Evolutionary conservation across 2,888 invertebrate species (phyloP).

Genomic region (Chaitophorus viminalis): DNA sequence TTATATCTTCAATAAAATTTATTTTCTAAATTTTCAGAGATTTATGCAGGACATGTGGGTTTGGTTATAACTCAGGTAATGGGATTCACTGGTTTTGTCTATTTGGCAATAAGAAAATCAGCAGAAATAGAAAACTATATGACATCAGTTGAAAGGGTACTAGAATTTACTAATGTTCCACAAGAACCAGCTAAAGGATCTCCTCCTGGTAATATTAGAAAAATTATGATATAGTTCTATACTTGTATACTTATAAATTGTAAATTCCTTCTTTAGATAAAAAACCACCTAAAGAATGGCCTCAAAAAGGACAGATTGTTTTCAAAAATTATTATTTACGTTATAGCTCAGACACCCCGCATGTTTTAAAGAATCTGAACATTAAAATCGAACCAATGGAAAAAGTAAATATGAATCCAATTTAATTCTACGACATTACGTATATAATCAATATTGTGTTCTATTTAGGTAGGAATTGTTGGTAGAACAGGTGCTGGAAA

Average conservation of each 20-base stretch:
- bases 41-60: constrained; percentile 77
- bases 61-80: constrained; percentile 84
- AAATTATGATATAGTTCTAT: constrained; percentile 18
- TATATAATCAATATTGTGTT: no score
- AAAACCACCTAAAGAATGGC: constrained; percentile 76
- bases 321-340: constrained; percentile 78
- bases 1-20: not conserved
- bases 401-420: no score
- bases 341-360: constrained; percentile 78
- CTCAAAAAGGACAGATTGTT: constrained; percentile 75
- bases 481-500: constrained; percentile 89
- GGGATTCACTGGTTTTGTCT: constrained; percentile 81
- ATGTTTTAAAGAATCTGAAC: constrained; percentile 79
- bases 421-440: no score
- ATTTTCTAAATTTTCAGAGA: constrained; percentile 42
- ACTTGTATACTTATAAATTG: not conserved
- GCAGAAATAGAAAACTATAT: constrained; percentile 88
- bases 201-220: constrained; percentile 64
- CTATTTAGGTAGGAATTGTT: constrained; percentile 82
- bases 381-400: constrained; percentile 74
- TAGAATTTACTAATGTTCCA: constrained; percentile 81
- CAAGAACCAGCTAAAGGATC: constrained; percentile 69
- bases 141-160: constrained; percentile 89
- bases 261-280: constrained; percentile 47
- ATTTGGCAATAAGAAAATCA: constrained; percentile 93